A percentile compares a stretch with the other conserved stretches of the same genome.
These are phyloP conservation scores for Colletes collaris DNA, from an alignment of 2,888 invertebrate genomes.

Conservation along the genomic window DNA sequence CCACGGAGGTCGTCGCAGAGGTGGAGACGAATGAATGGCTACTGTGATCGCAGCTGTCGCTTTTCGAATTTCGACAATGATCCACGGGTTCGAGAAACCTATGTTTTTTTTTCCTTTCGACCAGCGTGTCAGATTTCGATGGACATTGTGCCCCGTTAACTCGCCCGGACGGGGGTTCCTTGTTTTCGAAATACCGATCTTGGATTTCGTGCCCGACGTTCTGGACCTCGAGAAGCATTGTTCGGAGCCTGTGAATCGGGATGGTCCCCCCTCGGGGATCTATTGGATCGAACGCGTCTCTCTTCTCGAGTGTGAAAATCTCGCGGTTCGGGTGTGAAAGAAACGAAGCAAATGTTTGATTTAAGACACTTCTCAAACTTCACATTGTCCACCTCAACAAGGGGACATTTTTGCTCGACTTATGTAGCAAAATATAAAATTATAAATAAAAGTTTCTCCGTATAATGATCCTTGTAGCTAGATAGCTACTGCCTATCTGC, in stretches of 20 bases:
- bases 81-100: conserved; percentile 38
- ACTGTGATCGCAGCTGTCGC: conserved; percentile 71
- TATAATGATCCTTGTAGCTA: too few species aligned
- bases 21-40: conserved; percentile 60
- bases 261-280: neutral
- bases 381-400: too few species aligned
- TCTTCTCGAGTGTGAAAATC: conserved; percentile 14
- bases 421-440: too few species aligned
- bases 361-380: too few species aligned
- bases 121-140: conserved; percentile 60
- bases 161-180: conserved; percentile 40
- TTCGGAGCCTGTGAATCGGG: conserved; percentile 28
- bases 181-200: conserved; percentile 45
- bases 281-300: neutral
- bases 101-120: conserved; percentile 29
- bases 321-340: neutral
- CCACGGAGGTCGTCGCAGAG: conserved; percentile 42
- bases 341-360: too few species aligned
- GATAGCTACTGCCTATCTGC: too few species aligned
- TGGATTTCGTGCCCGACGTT: conserved; percentile 22
- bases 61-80: conserved; percentile 63
- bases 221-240: conserved; percentile 13
- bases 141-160: conserved; percentile 43
- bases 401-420: too few species aligned
- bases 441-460: too few species aligned